A percentile compares a stretch with the other conserved stretches of the same genome.
These are phyloP conservation scores for Anas georgica DNA, from an alignment of 2,797 vertebrate species.

Conservation along the genomic window DNA sequence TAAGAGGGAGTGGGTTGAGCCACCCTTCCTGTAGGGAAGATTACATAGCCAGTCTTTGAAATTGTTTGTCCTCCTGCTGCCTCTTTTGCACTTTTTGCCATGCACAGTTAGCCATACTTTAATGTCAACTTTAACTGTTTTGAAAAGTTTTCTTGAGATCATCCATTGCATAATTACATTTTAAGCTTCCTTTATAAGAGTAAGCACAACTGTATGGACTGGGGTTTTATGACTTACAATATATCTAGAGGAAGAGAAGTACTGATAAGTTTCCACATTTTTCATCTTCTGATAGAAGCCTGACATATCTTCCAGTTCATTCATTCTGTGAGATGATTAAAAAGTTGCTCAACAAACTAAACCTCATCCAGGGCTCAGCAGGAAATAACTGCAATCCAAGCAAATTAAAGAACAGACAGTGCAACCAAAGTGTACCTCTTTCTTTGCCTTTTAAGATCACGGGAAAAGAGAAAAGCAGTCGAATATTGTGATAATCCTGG, in stretches of 20 bases:
- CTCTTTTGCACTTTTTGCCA: background rate
- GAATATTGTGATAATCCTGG: conserved; percentile 41
- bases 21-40: background rate
- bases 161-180: conserved; percentile 31
- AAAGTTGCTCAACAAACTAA: conserved; percentile 65
- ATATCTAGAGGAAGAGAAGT: conserved; percentile 19
- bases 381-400: conserved; percentile 64
- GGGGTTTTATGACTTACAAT: background rate
- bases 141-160: conserved; percentile 24
- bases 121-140: background rate
- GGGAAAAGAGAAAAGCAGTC: conserved; percentile 21
- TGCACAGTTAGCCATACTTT: background rate
- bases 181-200: conserved; percentile 21
- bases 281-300: conserved; percentile 57
- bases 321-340: conserved; percentile 64
- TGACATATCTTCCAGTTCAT: conserved; percentile 43
- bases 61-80: background rate
- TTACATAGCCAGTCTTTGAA: background rate
- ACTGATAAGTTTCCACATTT: conserved; percentile 57
- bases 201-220: background rate
- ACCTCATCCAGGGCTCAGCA: conserved; percentile 53
- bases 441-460: conserved; percentile 26
- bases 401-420: conserved; percentile 52
- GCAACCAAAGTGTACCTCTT: conserved; percentile 25
- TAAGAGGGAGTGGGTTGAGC: background rate